These are phyloP conservation scores for Metalampra italica DNA, from an alignment of 2,888 invertebrate genomes.

Conservation along the genomic window DNA sequence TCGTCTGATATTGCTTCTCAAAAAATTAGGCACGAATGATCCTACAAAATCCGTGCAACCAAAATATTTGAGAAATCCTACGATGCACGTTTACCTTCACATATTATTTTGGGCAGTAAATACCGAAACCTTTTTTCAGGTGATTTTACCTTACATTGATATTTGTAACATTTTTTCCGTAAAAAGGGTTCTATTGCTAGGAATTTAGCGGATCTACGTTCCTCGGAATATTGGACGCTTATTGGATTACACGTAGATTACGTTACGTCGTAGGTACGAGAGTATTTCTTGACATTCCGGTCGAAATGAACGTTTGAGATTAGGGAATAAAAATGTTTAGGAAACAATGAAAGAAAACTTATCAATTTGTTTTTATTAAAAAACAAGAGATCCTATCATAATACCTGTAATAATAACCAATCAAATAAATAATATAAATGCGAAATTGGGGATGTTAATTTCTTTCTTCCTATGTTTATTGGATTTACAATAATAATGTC, in stretches of 20 bases:
- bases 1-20: no score
- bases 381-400: no score
- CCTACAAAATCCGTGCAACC: no score
- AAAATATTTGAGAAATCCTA: no score
- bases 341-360: no score
- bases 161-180: conserved; percentile 14
- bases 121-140: neutral
- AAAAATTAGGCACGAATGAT: no score
- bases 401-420: no score
- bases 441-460: no score
- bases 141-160: neutral
- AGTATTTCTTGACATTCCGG: conserved; percentile 1
- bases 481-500: no score
- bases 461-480: no score
- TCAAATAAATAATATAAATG: no score
- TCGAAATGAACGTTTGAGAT: neutral
- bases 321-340: neutral
- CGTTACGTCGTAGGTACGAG: conserved; percentile 16
- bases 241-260: conserved; percentile 36
- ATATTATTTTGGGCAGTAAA: neutral
- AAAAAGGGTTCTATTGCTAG: conserved; percentile 21
- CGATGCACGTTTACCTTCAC: neutral
- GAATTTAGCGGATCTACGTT: conserved; percentile 17
- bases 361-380: no score
- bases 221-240: conserved; percentile 31